Evolutionary conservation across 2,888 invertebrate genomes (phyloP).

Genomic region (Orchesellides sinensis): DNA sequence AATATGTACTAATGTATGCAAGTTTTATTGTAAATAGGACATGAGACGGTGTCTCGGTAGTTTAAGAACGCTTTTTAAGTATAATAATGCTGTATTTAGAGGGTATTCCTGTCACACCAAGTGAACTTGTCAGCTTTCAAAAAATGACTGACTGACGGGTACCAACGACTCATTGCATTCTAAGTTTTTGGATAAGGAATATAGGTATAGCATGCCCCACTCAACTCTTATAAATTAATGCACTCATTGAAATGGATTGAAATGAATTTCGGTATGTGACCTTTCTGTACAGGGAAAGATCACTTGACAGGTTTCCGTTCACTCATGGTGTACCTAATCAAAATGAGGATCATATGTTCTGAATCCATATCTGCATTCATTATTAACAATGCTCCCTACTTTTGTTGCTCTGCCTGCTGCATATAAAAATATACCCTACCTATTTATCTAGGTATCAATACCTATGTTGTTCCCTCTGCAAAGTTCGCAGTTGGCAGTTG

Average conservation of each 20-base stretch:
- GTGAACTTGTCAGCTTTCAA: conserved; percentile 27
- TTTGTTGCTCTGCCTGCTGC: too few species aligned
- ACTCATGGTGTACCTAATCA: conserved; percentile 9
- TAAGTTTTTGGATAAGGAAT: background rate
- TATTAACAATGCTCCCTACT: conserved; percentile 5
- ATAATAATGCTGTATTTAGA: conserved; percentile 11
- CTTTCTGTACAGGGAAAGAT: background rate
- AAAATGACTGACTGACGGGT: conserved; percentile 40
- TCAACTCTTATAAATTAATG: background rate
- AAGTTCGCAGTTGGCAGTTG: background rate
- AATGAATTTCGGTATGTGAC: too few species aligned
- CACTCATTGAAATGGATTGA: too few species aligned
- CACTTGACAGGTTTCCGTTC: conserved; percentile 42
- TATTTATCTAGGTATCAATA: background rate
- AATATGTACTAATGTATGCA: too few species aligned
- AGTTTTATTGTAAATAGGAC: too few species aligned
- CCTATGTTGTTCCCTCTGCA: background rate
- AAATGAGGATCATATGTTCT: conserved; percentile 14
- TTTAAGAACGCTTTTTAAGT: conserved; percentile 1
- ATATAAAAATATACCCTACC: background rate
- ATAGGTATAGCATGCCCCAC: background rate
- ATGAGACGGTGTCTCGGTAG: background rate
- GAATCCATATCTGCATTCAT: background rate
- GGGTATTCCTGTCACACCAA: conserved; percentile 15
- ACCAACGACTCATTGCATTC: conserved; percentile 30